Conservation (phyloP, 2,888 invertebrate species). For the Leucania comma region DNA sequence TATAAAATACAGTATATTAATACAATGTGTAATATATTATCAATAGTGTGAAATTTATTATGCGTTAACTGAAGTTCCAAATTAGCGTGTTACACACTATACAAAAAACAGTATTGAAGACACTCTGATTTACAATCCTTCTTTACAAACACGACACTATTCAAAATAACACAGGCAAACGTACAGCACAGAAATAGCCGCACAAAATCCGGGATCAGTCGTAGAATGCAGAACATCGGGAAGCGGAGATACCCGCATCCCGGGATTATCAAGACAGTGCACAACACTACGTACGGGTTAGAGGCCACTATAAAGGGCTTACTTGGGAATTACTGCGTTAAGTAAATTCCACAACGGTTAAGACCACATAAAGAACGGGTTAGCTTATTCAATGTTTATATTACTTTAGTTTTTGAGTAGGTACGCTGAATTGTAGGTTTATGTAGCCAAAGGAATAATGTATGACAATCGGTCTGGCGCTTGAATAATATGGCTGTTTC, state of each 20-base stretch:
- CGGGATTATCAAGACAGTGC: slow-evolving; percentile 57
- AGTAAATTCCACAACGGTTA: slow-evolving; percentile 58
- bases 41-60: too few species aligned
- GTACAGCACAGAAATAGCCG: slow-evolving; percentile 31
- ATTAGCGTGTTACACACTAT: background rate
- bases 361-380: slow-evolving; percentile 44
- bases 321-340: slow-evolving; percentile 56
- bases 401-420: slow-evolving; percentile 19
- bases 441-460: too few species aligned
- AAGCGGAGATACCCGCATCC: slow-evolving; percentile 47
- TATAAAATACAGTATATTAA: too few species aligned
- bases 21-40: too few species aligned
- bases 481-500: background rate
- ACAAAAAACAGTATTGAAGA: background rate
- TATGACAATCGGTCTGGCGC: too few species aligned
- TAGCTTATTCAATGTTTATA: slow-evolving; percentile 42
- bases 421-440: background rate
- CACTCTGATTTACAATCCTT: background rate
- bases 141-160: slow-evolving; percentile 17
- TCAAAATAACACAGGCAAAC: slow-evolving; percentile 15
- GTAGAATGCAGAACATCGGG: slow-evolving; percentile 53
- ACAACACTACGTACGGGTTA: slow-evolving; percentile 60
- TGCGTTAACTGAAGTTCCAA: too few species aligned
- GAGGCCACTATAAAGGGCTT: slow-evolving; percentile 57
- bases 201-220: slow-evolving; percentile 51